Evolutionary conservation across 53 echinoderm and acorn worm genomes (phyloP).

Genomic region (Astropecten irregularis): DNA sequence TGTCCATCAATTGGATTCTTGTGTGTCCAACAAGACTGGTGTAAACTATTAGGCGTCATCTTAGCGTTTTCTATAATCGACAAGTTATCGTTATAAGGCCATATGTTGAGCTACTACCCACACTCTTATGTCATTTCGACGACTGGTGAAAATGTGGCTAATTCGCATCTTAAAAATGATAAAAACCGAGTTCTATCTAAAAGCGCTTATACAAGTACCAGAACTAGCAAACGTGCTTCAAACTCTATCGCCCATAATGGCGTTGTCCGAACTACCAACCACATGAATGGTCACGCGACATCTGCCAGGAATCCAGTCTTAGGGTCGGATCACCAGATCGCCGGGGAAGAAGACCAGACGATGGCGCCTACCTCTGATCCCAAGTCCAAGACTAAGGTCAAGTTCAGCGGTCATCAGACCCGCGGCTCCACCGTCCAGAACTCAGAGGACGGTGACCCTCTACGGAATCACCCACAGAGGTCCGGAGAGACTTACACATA

Average conservation of each 20-base stretch:
- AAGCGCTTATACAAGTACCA: too few relatives aligned
- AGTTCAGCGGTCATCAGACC: not conserved
- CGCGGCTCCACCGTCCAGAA: not conserved
- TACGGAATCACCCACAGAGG: not conserved
- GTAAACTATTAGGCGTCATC: too few relatives aligned
- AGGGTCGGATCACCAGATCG: conserved; percentile 32
- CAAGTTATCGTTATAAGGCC: too few relatives aligned
- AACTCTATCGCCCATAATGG: too few relatives aligned
- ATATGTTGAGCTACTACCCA: not conserved
- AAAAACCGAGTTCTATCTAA: not conserved
- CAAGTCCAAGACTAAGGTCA: not conserved
- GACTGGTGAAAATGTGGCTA: too few relatives aligned
- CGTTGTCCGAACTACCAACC: too few relatives aligned
- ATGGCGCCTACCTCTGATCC: conserved; percentile 15
- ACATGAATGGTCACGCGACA: conserved; percentile 53
- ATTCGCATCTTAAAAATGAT: too few relatives aligned
- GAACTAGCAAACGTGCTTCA: too few relatives aligned
- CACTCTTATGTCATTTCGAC: not conserved
- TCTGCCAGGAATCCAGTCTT: conserved; percentile 9
- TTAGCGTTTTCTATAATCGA: too few relatives aligned
- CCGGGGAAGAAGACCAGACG: not conserved
- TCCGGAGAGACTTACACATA: not conserved
- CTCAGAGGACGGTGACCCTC: not conserved
- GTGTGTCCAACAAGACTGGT: too few relatives aligned
- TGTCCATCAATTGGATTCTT: too few relatives aligned